These are phyloP conservation scores for Drymodes brunneopygia DNA, from an alignment of 2,113 vertebrate genomes.

Conservation along the genomic window DNA sequence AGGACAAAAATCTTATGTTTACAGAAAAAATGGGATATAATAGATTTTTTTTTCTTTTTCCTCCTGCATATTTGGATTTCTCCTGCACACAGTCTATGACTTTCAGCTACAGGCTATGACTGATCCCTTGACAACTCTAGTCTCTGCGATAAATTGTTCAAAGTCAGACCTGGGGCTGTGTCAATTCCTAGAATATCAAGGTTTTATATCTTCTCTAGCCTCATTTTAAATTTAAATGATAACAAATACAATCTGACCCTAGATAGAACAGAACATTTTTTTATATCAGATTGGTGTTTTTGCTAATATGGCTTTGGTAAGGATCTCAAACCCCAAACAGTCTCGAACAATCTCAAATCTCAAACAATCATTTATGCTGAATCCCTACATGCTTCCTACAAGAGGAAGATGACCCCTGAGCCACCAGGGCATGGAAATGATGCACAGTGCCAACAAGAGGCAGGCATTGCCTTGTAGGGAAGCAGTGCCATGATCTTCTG, in stretches of 20 bases:
- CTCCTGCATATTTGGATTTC: constrained; percentile 19
- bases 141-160: constrained; percentile 51
- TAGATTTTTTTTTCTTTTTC: not conserved
- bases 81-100: not conserved
- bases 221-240: constrained; percentile 62
- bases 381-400: not conserved
- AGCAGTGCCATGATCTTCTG: not conserved
- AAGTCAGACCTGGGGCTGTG: constrained; percentile 64
- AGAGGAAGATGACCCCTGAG: not conserved
- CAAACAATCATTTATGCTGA: not conserved
- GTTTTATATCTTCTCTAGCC: constrained; percentile 45
- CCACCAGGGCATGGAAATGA: not conserved
- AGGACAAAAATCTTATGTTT: not conserved
- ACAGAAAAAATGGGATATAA: not conserved
- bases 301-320: not conserved
- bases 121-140: constrained; percentile 62
- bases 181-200: constrained; percentile 59
- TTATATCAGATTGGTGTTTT: not conserved
- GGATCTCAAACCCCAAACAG: not conserved
- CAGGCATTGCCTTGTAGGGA: not conserved
- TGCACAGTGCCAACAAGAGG: not conserved
- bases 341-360: not conserved
- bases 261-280: not conserved
- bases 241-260: constrained; percentile 10
- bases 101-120: constrained; percentile 54